Base-by-base conservation (phyloP, 23 tunicate genomes). In the Oikopleura vanhoeffeni region DNA sequence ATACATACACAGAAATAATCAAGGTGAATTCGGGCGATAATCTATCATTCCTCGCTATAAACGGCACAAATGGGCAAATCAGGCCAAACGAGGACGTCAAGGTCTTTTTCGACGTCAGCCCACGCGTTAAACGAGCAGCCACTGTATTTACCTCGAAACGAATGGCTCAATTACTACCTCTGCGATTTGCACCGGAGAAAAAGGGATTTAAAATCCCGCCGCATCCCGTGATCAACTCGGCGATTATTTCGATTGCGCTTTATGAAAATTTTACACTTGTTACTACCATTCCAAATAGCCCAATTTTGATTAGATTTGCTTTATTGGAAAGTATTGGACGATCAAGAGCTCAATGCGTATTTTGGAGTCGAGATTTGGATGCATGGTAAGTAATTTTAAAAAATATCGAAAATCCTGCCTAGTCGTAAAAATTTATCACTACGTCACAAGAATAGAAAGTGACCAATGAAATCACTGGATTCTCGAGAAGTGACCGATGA, bases 211-310 rank as follows among this genome's bases (percentile, higher is more conserved):
- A 71, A 71, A 71, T 71, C 32, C 79, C 79, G 2, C 79, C 79
- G 38, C 79, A 71, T 71, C 79, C 79, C 2, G 38, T 71, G 27
- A 71, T 71, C 79, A 71, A 71, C 79, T 71, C 79, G 4, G 79
- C 79, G 36, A 71, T 71, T 30, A 71, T 71, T 30, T 71, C 79
- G 3, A 71, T 71, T 38, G 79, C 79, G 79, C 79, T 71, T 71
- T 71, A 71, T 32, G 79, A 71, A 30, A 71, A 71, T 30, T 71
- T 24, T 30, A 71, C 79, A 30, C 34, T 71, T 32, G 3, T 71
- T 38, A 30, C 27, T 18, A 2, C 79, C 79, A 71, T 71, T 71
- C 79, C 79, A 30, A 30, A 71, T 71, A 30, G 35, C 3, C 79
- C 79, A 38, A 71, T 71, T 71, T 30, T 18, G 35, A 71, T 71